Conservation (phyloP, 2,888 invertebrate genomes). For the Diplolepis rosae region DNA sequence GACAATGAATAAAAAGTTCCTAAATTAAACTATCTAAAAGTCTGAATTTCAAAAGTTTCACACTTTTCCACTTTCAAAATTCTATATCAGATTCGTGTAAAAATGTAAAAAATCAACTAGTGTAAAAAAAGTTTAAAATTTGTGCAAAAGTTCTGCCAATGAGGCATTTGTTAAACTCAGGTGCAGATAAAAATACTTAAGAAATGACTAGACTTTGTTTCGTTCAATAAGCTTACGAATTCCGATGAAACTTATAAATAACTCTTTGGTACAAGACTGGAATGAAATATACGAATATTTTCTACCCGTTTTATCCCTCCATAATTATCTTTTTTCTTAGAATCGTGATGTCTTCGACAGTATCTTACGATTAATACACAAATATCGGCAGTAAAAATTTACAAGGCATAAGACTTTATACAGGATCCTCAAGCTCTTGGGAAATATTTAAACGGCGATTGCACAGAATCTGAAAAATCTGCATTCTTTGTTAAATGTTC, state of each 20-base stretch:
- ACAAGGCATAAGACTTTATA: constrained; percentile 65
- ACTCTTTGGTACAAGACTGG: constrained; percentile 55
- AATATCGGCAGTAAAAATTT: constrained; percentile 52
- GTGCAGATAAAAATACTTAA: constrained; percentile 7
- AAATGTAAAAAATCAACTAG: not conserved
- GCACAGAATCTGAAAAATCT: constrained; percentile 9
- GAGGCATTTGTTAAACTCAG: no score
- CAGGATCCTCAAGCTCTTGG: constrained; percentile 52
- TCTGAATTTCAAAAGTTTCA: not conserved
- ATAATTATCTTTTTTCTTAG: not conserved
- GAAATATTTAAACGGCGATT: constrained; percentile 17
- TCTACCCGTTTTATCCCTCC: not conserved
- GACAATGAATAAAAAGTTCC: not conserved
- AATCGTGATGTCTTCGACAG: not conserved
- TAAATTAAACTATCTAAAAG: not conserved
- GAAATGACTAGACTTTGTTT: constrained; percentile 18
- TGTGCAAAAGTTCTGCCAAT: no score
- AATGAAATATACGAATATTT: constrained; percentile 46
- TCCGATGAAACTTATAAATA: constrained; percentile 52
- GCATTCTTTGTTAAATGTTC: not conserved
- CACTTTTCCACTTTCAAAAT: not conserved
- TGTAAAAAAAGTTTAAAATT: not conserved
- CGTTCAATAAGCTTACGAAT: constrained; percentile 42
- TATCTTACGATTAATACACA: constrained; percentile 9
- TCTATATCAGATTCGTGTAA: constrained; percentile 1